Evolutionary conservation across 2,888 invertebrate species (phyloP), one percentile per base, ranked within the genome.

Genomic region (Rhingia campestris): DNA sequence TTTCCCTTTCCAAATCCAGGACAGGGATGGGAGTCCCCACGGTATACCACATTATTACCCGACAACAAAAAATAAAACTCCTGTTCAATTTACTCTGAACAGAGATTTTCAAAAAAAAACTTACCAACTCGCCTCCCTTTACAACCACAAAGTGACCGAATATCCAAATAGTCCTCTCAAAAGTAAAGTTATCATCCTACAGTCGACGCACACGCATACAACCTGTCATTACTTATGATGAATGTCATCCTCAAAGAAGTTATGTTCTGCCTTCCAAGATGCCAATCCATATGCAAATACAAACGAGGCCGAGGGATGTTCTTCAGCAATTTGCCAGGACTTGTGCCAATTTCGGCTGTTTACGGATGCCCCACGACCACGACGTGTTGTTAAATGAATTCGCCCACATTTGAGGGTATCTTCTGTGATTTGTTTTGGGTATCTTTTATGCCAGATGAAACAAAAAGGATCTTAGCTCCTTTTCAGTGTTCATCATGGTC

Each of bases 211-310:
- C 22, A 22, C 43, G 43, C 41, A 10, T 12, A n/a, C 6, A 45
- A 10, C 37, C 43, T 73, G 56, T 10, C 54, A 74, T 64, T 64
- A 64, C 39, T 54, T 61, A 49, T 9, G 22, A 35, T 35, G 66
- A 58, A 51, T 45, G 41, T 61, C 45, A 33, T 69, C 53, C 58
- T 69, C 37, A 45, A 49, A 53, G 45, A 66, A 61, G 67, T 69
- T 67, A 67, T 61, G 22, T 49, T 14, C 53, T 10, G 67, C 32
- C 39, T 35, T 59, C 32, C 51, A 45, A 59, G 53, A 69, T 54
- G 67, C 14, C 61, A 76, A 76, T 59, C 76, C 67, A 47, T 77
- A 77, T 77, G 76, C 76, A 77, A 77, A 77, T 77, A 39, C 33
- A 59, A 49, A 67, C 14, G 61, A 76, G 53, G 22, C 9, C 30